These are phyloP conservation scores for Argyra leucocephala DNA, from an alignment of 2,888 invertebrate genomes.

Conservation along the genomic window DNA sequence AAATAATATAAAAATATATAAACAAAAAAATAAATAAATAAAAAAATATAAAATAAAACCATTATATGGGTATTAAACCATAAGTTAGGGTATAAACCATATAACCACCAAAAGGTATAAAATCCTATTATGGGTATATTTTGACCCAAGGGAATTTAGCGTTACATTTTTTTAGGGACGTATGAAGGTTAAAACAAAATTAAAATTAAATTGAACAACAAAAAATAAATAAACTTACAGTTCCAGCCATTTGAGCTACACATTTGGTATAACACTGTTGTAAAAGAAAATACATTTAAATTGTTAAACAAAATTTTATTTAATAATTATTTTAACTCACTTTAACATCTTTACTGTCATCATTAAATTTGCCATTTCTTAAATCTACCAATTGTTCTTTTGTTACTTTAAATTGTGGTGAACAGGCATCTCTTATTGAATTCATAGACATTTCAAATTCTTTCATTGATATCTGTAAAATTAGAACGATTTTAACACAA, in stretches of 20 bases:
- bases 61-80: too few relatives aligned
- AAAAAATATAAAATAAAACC: too few relatives aligned
- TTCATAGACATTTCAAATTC: background rate
- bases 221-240: too few relatives aligned
- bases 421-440: background rate
- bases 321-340: background rate
- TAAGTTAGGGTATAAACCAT: too few relatives aligned
- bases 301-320: background rate
- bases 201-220: too few relatives aligned
- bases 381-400: background rate
- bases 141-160: too few relatives aligned
- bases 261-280: background rate
- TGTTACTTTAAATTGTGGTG: background rate
- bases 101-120: too few relatives aligned
- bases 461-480: background rate
- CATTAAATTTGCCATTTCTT: background rate
- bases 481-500: background rate
- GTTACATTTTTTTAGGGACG: too few relatives aligned
- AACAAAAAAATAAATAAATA: too few relatives aligned
- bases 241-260: conserved; percentile 2
- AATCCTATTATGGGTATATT: too few relatives aligned
- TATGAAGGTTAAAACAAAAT: too few relatives aligned
- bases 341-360: background rate
- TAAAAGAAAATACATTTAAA: background rate
- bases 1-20: too few relatives aligned